Conservation (phyloP, 2,888 invertebrate genomes). For the Scaptomyza polygonia region DNA sequence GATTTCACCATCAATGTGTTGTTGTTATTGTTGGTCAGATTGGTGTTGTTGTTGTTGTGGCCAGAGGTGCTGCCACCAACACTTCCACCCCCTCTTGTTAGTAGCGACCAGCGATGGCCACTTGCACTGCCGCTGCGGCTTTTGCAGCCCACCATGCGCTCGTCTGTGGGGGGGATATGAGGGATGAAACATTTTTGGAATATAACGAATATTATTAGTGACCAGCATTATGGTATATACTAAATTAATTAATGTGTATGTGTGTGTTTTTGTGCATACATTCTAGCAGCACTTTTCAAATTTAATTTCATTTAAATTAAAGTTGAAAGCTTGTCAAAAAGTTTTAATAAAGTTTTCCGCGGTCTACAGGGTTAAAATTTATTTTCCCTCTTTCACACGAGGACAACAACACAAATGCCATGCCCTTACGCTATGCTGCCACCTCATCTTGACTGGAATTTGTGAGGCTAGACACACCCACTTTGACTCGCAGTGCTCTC, state of each 20-base stretch:
- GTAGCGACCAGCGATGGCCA: slow-evolving; percentile 81
- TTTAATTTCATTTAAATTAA: slow-evolving; percentile 41
- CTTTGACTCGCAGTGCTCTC: neutral
- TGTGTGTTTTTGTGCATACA: slow-evolving; percentile 7
- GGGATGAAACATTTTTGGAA: neutral
- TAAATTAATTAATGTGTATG: neutral
- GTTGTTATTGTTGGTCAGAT: slow-evolving; percentile 77
- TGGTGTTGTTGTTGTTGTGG: slow-evolving; percentile 72
- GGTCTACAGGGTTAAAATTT: slow-evolving; percentile 42
- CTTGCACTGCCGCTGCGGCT: slow-evolving; percentile 72
- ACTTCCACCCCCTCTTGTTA: slow-evolving; percentile 58
- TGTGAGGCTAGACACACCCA: slow-evolving; percentile 1
- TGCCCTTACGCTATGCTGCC: neutral
- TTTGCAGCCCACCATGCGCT: slow-evolving; percentile 66
- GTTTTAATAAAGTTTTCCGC: slow-evolving; percentile 51
- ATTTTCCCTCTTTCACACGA: slow-evolving; percentile 2
- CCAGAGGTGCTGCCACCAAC: slow-evolving; percentile 19
- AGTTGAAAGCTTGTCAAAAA: slow-evolving; percentile 38
- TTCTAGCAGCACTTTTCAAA: slow-evolving; percentile 11
- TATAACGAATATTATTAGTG: slow-evolving; percentile 34
- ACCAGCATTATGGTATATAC: slow-evolving; percentile 20
- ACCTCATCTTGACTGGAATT: neutral
- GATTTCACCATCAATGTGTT: slow-evolving; percentile 79
- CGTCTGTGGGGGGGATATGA: slow-evolving; percentile 49
- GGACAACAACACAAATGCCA: neutral